These are phyloP conservation scores for Clavelina lepadiformis DNA, from an alignment of 23 tunicate species.

Conservation along the genomic window DNA sequence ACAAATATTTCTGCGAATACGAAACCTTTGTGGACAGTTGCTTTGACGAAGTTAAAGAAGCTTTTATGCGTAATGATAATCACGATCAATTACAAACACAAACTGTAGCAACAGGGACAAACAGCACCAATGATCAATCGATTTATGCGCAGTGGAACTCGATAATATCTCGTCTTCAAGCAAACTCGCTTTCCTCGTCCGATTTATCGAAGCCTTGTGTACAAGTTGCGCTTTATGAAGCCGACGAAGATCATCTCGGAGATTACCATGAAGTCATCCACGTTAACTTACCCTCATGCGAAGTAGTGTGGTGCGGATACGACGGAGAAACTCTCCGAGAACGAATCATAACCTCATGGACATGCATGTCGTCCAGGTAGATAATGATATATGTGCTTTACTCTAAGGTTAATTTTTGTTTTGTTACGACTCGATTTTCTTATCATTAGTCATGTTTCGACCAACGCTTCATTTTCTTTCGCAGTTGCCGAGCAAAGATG, in stretches of 20 bases:
- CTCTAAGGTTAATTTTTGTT: neutral
- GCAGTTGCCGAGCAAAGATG: constrained; percentile 62
- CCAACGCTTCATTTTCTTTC: too few species aligned
- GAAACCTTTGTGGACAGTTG: constrained; percentile 3
- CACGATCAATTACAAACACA: neutral
- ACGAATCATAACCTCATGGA: constrained; percentile 48
- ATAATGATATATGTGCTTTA: too few species aligned
- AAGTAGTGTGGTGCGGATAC: constrained; percentile 55
- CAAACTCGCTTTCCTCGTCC: too few species aligned
- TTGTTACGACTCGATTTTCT: neutral
- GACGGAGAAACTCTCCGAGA: constrained; percentile 23
- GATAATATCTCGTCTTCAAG: too few species aligned
- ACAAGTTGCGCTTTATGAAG: constrained; percentile 69
- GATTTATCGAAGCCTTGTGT: constrained; percentile 73
- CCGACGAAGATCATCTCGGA: constrained; percentile 31
- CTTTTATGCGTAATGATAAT: neutral
- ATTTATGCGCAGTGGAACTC: too few species aligned
- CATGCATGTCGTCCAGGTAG: constrained; percentile 52
- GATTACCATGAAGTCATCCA: constrained; percentile 57
- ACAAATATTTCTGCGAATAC: constrained; percentile 35
- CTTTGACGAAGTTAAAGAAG: neutral
- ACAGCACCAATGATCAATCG: too few species aligned
- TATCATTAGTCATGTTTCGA: too few species aligned
- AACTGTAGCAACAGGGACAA: neutral
- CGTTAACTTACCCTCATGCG: constrained; percentile 51